A percentile compares a stretch with the other conserved stretches of the same genome.
phyloP scores from a whole-genome alignment of 2,888 invertebrate genomes.

The Baronia brevicornis region DNA sequence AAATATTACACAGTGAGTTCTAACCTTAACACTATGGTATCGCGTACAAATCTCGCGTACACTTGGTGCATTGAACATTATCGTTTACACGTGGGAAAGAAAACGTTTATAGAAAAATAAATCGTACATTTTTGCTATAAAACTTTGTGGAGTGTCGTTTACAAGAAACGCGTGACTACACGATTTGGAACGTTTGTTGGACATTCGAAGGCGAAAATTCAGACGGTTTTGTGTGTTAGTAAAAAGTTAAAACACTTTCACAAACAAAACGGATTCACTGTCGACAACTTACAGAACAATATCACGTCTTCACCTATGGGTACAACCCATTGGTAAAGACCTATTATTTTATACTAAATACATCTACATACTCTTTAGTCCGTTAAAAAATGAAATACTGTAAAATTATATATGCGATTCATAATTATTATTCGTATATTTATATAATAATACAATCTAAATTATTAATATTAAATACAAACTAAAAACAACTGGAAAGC shows the following conservation, averaged over 20 bases:
- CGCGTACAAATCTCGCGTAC: constrained; percentile 47
- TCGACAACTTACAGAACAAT: too few species aligned
- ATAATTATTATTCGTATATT: constrained; percentile 8
- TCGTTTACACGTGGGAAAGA: constrained; percentile 34
- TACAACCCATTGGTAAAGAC: too few species aligned
- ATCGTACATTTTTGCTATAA: constrained; percentile 37
- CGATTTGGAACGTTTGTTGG: too few species aligned
- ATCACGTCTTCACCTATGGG: too few species aligned
- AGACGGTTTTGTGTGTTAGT: constrained; percentile 10
- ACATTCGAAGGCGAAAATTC: constrained; percentile 11
- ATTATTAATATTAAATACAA: constrained; percentile 3
- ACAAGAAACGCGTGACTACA: constrained; percentile 9
- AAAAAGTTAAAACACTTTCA: constrained; percentile 1
- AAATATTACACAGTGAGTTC: constrained; percentile 27
- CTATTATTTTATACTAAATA: too few species aligned
- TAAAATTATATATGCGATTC: constrained; percentile 3
- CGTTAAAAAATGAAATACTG: constrained; percentile 11
- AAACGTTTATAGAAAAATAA: constrained; percentile 62
- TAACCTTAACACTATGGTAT: constrained; percentile 38
- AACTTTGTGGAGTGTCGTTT: constrained; percentile 47
- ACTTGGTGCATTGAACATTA: constrained; percentile 43
- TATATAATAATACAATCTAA: constrained; percentile 3
- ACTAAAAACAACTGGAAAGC: constrained; percentile 4
- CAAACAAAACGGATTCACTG: background rate
- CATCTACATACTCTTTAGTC: constrained; percentile 3